phyloP scores from a whole-genome alignment of 2,888 invertebrate genomes.

The Erebia epiphron region DNA sequence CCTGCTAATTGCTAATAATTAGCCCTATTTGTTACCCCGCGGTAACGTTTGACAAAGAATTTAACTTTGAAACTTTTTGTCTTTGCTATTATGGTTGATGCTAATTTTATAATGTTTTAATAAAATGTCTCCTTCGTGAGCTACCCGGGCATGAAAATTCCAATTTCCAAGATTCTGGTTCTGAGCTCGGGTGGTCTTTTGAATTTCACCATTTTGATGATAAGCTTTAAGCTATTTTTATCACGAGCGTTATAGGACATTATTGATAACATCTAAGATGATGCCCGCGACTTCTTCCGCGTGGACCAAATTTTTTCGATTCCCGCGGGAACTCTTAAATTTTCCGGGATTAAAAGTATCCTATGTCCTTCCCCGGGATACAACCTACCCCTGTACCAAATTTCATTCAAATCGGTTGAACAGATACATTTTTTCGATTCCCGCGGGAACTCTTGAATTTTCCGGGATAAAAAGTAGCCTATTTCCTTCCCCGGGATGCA shows the following conservation, averaged over 20 bases:
- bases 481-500: too few relatives aligned
- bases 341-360: too few relatives aligned
- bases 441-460: too few relatives aligned
- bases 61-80: constrained; percentile 15
- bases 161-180: not conserved
- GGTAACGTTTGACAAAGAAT: constrained; percentile 32
- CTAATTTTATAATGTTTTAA: constrained; percentile 8
- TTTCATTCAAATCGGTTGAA: too few relatives aligned
- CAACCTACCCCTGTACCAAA: too few relatives aligned
- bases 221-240: constrained; percentile 2
- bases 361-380: too few relatives aligned
- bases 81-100: constrained; percentile 12
- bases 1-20: constrained; percentile 61
- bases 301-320: too few relatives aligned
- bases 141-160: not conserved
- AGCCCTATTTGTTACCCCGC: constrained; percentile 38
- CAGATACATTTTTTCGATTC: too few relatives aligned
- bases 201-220: constrained; percentile 1
- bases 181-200: constrained; percentile 5
- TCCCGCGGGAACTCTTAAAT: too few relatives aligned
- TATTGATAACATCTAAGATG: too few relatives aligned
- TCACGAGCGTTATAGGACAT: not conserved
- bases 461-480: too few relatives aligned
- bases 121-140: constrained; percentile 10
- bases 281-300: too few relatives aligned